Conservation (phyloP, 2,113 vertebrate species). For the Microtus montanus region DNA sequence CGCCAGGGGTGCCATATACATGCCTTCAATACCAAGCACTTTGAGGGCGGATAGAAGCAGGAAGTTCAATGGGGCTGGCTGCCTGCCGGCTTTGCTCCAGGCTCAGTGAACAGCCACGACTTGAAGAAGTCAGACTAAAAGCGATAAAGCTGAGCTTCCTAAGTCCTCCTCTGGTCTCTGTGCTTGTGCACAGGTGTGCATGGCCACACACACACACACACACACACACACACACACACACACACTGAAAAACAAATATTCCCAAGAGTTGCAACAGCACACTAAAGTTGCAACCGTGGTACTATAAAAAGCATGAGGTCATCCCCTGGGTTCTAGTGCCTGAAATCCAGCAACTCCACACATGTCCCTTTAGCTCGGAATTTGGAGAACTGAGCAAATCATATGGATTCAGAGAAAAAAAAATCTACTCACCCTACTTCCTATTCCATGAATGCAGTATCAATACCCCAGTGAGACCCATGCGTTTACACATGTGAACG, state of each 20-base stretch:
- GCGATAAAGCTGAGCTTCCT: neutral
- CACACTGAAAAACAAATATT: neutral
- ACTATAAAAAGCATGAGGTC: neutral
- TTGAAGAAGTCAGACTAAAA: neutral
- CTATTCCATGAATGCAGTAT: neutral
- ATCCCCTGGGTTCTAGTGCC: neutral
- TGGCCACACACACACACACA: too few species aligned
- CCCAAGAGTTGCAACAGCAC: neutral
- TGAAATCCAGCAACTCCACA: neutral
- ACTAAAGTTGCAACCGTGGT: neutral
- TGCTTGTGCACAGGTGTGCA: neutral
- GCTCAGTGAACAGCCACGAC: neutral
- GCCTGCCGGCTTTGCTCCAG: neutral
- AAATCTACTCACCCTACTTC: conserved; percentile 1
- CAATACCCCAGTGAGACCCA: conserved; percentile 20
- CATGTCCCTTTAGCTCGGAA: neutral
- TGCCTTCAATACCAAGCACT: neutral
- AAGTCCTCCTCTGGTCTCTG: neutral
- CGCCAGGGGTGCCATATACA: neutral
- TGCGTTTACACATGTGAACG: neutral
- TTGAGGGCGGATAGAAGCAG: neutral
- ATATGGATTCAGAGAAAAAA: conserved; percentile 29
- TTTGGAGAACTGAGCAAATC: neutral
- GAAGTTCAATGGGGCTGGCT: neutral
- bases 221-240: neutral